phyloP scores from a whole-genome alignment of 2,888 invertebrate genomes.

The Hetaerina titia region DNA sequence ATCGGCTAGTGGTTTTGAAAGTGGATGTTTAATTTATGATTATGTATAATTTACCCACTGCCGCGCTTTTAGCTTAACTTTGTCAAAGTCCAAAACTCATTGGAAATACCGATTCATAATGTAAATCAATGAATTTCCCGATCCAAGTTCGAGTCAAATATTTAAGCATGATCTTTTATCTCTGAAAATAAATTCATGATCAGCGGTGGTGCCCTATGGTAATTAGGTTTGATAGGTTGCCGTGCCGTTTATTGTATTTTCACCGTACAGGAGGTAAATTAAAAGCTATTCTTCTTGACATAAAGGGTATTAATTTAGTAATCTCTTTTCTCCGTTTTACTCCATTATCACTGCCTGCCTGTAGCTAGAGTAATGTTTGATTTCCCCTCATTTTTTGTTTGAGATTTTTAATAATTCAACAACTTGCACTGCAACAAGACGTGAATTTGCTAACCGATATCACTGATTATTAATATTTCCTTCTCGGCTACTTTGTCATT shows the following conservation, averaged over 20 bases:
- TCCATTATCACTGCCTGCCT: too few species aligned
- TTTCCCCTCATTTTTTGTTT: too few species aligned
- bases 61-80: not conserved
- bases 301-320: too few species aligned
- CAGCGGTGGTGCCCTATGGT: not conserved
- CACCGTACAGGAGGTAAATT: not conserved
- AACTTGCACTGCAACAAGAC: too few species aligned
- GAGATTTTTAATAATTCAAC: too few species aligned
- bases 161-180: not conserved
- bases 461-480: too few species aligned
- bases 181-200: not conserved
- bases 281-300: too few species aligned
- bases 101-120: not conserved
- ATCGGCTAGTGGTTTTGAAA: conserved; percentile 1
- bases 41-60: not conserved
- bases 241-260: not conserved
- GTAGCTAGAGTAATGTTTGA: too few species aligned
- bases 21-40: not conserved
- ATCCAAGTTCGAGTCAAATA: not conserved
- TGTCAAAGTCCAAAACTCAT: not conserved
- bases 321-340: too few species aligned
- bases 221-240: not conserved
- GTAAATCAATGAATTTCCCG: not conserved
- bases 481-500: too few species aligned
- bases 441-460: too few species aligned